Evolutionary conservation across 1,140 invertebrate species (phyloP), one percentile per base, ranked within the genome.

Genomic region (Teleopsis dalmanni): DNA sequence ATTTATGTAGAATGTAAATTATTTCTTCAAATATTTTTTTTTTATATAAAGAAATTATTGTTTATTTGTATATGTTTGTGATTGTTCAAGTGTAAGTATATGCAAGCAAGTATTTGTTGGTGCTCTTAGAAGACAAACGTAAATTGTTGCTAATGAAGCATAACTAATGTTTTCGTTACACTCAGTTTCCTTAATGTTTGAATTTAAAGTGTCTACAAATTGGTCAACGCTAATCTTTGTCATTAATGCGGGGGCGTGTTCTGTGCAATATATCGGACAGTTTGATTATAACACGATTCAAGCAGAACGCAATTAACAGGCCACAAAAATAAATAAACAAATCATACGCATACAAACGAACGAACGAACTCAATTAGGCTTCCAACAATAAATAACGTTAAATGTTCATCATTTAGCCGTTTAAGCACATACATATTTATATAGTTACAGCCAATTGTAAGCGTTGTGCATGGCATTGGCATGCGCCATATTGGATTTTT

Each of bases 291-390:
- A 51, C 55, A 50, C 48, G 57, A 57, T 52, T 66, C 60, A 53
- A 58, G 60, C 52, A 63, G 63, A 62, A 63, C 62, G 57, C 63
- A 64, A 66, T 66, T 64, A 66, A 34, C 19, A 41, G 48, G 52
- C 26, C 59, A 49, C 38, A 22, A 6, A 45, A 43, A 47, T 22
- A 26, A 40, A 45, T 16, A 45, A 38, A 23, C 42, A 51, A 23
- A 43, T 41, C 40, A 54, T 48, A 37, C 34, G 29, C 11, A 14
- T 13, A 51, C 35, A 27, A 46, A 5, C 33, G 34, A 36, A 16
- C 34, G 14, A 9, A 45, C 34, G n/a, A n/a, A n/a, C n/a, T n/a
- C n/a, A n/a, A n/a, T n/a, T n/a, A n/a, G n/a, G n/a, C n/a, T n/a
- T n/a, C n/a, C n/a, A n/a, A n/a, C n/a, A n/a, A n/a, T n/a, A n/a